Evolutionary conservation across 1,140 invertebrate species (phyloP), one percentile per base, ranked within the genome.

Genomic region (Aethina tumida): DNA sequence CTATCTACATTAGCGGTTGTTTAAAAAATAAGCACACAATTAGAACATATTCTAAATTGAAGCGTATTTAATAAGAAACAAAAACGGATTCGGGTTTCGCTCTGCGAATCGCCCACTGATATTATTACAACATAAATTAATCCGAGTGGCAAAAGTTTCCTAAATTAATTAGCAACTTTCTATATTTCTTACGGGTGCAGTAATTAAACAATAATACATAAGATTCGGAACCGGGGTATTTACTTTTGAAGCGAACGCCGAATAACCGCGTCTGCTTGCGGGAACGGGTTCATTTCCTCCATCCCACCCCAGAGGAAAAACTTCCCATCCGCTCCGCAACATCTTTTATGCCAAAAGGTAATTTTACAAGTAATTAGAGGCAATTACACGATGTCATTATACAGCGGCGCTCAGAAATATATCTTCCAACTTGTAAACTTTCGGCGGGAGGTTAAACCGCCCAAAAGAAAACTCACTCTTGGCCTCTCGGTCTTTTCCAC

Each of bases 281-380:
- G 39, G 50, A 49, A 49, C 50, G 47, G 55, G 53, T 59, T 59
- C 52, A 53, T 53, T 54, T 57, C 56, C 49, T 54, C 39, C 46
- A 41, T 46, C 38, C 24, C 40, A 40, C 46, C 41, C 39, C 39
- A 35, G n/a, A 27, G 37, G 52, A 53, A 59, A 52, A 55, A 53
- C 50, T 55, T 52, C 45, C 50, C 43, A 33, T n/a, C 39, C 25
- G 21, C 40, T 41, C 47, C 47, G 50, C 47, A 48, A 52, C 53
- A 58, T 60, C 58, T 57, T 60, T 60, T 57, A 57, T 52, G 55
- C 60, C 61, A 56, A 57, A 63, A 63, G 61, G 60, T 63, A 60
- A 60, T 63, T 63, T 62, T 60, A 58, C 59, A 63, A 63, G 58
- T 61, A 63, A 63, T 62, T 62, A 62, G 49, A 56, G 52, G 54